Conservation (phyloP, 35 echinoderm and acorn worm species). For the Apostichopus japonicus region DNA sequence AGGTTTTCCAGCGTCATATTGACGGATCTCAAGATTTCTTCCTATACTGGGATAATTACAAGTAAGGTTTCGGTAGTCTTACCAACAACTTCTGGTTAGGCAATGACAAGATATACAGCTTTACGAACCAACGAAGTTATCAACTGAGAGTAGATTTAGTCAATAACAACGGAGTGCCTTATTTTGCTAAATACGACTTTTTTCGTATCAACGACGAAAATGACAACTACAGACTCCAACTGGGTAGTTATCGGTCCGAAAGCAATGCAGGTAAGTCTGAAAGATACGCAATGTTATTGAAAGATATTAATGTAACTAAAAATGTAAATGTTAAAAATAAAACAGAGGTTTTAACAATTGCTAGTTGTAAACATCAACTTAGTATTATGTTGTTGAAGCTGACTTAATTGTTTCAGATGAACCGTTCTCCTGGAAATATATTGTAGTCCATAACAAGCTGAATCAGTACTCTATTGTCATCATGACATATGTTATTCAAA, state of each 20-base stretch:
- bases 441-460: too few species aligned
- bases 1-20: background rate
- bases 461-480: too few species aligned
- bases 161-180: background rate
- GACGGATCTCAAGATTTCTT: background rate
- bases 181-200: background rate
- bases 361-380: too few species aligned
- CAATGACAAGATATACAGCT: background rate
- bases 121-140: background rate
- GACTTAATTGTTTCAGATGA: too few species aligned
- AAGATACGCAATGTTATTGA: too few species aligned
- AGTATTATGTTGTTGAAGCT: too few species aligned
- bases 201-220: background rate
- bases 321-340: too few species aligned
- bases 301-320: too few species aligned
- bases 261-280: background rate
- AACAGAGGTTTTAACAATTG: too few species aligned
- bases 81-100: background rate
- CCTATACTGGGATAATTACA: background rate
- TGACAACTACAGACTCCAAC: background rate
- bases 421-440: too few species aligned
- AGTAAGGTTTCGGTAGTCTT: background rate
- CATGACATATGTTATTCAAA: too few species aligned
- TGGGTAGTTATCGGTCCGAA: background rate
- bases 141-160: background rate